Evolutionary conservation across 1,140 invertebrate species (phyloP), one percentile per base, ranked within the genome.

Genomic region (Mya arenaria): DNA sequence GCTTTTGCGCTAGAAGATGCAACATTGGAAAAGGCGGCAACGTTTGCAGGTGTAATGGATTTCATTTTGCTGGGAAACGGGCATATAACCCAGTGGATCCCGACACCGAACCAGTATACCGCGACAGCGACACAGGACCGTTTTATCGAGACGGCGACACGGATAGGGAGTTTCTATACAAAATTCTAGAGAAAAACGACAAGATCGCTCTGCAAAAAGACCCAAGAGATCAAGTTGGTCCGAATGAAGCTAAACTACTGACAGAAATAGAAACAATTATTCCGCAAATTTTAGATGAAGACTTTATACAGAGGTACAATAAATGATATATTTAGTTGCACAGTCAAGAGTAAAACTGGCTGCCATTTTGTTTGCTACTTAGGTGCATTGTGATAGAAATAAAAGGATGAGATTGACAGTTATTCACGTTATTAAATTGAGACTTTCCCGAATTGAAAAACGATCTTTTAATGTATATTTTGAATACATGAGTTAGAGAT

Each of bases 41-140:
- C 36, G 36, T 84, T 3, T 84, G 83, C 34, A 32, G 65, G n/a
- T 84, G 83, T 66, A 84, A 75, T 34, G 83, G 77, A 4, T 81
- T 68, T 58, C 83, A 84, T 71, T 84, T 84, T 41, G 83, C 83
- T 17, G 83, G 83, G 5, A 86, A 83, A 77, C 28, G 82, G 55
- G 56, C 74, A 4, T 39, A 28, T 17, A 63, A 48, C 13, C 73
- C 73, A 3, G 17, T 55, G 3, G 19, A 30, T 19, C 28, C 23
- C 3, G 56, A 41, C 56, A 28, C 32, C 8, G 36, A 60, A 19
- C 19, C 1, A 10, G 28, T 8, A 10, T 30, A 30, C 23, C 30
- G 56, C n/a, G 62, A 17, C 19, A 2, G 60, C n/a, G 17, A 17
- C 30, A 30, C 17, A 30, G 1, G 60, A 34, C 32, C 19, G 30